Evolutionary conservation across 35 echinoderm and acorn worm species (phyloP), one percentile per base, ranked within the genome.

Genomic region (Eucidaris tribuloides): DNA sequence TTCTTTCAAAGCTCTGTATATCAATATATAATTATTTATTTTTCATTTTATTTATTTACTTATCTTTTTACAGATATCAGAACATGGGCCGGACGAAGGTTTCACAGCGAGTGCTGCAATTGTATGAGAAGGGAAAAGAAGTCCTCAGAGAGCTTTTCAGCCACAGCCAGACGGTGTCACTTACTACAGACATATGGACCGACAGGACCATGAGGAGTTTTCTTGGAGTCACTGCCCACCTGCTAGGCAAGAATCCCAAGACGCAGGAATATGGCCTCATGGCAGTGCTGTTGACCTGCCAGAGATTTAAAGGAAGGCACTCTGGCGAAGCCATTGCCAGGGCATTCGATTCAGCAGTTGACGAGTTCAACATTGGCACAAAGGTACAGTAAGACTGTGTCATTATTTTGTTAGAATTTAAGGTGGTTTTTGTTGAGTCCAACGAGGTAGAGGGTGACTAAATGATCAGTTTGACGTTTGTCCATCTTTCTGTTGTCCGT

Each of bases 201-300:
- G 82, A 84, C 70, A 17, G 84, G 1, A 37, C 27, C 49, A 87
- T 87, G 84, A 20, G 84, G 23, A 60, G 30, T 41, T 87, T 79
- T 39, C 32, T 87, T 68, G 82, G 62, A 17, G 82, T 84, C 4
- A 84, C 82, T 29, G 82, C 82, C 25, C 82, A 72, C 62, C 32
- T 68, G 25, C 14, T 37, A 15, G 37, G 7, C 63, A 22, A 40
- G 28, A 33, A 74, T 46, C 40, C 58, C 6, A 40, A 63, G 82
- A 74, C 38, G 15, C 11, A 18, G n/a, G 40, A 32, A 37, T 28
- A 20, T 86, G 70, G 34, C 1, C 0, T 78, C 83, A 33, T n/a
- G n/a, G n/a, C n/a, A n/a, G 6, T 42, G 3, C 66, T 78, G 20
- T 54, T 86, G 41, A 78, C 42, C 2, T 86, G 65, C 42, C 42